Percentiles rank a stretch among this genome's conserved stretches.
Evolutionary conservation across 1,140 invertebrate species (phyloP).

Genomic region (Piezodorus guildinii): DNA sequence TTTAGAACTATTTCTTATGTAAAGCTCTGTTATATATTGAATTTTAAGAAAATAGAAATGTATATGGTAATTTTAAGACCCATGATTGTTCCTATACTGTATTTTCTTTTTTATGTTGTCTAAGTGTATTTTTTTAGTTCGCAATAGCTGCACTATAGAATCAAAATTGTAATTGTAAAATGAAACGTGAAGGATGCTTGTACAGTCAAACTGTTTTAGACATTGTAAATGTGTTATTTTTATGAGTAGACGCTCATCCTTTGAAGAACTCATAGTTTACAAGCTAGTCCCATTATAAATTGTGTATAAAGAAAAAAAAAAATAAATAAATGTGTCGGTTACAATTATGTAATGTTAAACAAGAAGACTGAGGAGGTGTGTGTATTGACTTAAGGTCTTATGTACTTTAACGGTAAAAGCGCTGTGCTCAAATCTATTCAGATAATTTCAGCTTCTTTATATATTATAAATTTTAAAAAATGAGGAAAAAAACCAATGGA

Average conservation of each 20-base stretch:
- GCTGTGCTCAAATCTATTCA: slow-evolving; percentile 23
- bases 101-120: background rate
- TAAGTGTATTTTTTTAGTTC: background rate
- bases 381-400: slow-evolving; percentile 8
- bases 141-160: background rate
- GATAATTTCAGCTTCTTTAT: slow-evolving; percentile 15
- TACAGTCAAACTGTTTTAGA: background rate
- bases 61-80: background rate
- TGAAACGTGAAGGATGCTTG: background rate
- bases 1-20: slow-evolving; percentile 4
- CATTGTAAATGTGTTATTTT: background rate
- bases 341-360: slow-evolving; percentile 1
- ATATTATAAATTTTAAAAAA: slow-evolving; percentile 3
- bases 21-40: slow-evolving; percentile 7
- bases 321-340: background rate
- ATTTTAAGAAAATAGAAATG: background rate
- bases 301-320: background rate
- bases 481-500: background rate
- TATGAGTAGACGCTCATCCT: background rate
- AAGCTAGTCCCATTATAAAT: background rate
- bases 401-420: slow-evolving; percentile 15
- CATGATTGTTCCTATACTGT: slow-evolving; percentile 7
- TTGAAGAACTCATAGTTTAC: slow-evolving; percentile 1
- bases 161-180: slow-evolving; percentile 2
- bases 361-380: slow-evolving; percentile 1